Conservation (phyloP, 2,797 vertebrate genomes). For the Sebastes nivosus region DNA sequence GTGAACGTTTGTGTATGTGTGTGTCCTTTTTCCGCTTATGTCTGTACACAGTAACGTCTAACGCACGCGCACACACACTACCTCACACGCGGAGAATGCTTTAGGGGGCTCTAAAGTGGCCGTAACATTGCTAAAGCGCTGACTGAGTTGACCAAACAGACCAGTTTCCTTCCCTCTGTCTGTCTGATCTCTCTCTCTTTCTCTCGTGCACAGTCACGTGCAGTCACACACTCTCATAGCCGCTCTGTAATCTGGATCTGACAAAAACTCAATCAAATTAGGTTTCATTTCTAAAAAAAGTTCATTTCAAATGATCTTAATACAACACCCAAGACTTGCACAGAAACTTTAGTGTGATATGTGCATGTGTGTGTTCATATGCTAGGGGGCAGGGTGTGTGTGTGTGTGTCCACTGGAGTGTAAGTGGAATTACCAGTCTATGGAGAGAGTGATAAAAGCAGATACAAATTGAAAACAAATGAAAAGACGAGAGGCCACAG, state of each 20-base stretch:
- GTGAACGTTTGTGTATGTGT: constrained; percentile 8
- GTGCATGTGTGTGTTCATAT: neutral
- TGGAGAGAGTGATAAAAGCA: neutral
- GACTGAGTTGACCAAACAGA: constrained; percentile 71
- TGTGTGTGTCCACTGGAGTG: neutral
- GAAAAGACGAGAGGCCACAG: constrained; percentile 13
- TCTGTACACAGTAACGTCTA: neutral
- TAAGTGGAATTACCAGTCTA: constrained; percentile 24
- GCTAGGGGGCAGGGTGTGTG: neutral
- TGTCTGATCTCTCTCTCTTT: constrained; percentile 41
- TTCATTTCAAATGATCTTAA: neutral
- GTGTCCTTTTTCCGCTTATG: constrained; percentile 23
- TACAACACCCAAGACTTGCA: neutral
- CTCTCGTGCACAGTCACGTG: constrained; percentile 5
- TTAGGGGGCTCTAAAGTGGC: constrained; percentile 73
- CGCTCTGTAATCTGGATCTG: neutral
- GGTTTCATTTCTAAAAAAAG: neutral
- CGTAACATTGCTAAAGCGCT: constrained; percentile 73
- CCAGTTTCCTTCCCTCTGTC: constrained; percentile 59
- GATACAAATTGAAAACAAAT: constrained; percentile 28
- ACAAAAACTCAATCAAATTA: neutral
- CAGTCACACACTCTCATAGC: neutral
- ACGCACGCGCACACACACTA: constrained; percentile 29
- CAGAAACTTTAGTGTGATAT: neutral
- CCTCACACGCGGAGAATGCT: constrained; percentile 52